Evolutionary conservation across 2,797 vertebrate species (phyloP).

Genomic region (Falco novaeseelandiae): DNA sequence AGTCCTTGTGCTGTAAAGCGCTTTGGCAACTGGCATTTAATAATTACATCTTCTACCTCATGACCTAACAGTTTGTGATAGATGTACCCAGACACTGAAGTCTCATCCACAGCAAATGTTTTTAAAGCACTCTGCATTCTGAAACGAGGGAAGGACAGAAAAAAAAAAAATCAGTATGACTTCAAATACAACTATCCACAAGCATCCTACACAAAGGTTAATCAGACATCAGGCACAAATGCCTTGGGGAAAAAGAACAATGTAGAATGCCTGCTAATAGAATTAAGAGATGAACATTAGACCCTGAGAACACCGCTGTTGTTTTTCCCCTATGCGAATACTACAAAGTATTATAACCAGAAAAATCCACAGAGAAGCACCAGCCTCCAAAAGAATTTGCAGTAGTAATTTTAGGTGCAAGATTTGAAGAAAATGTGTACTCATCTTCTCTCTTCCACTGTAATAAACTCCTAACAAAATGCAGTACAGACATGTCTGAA

Average conservation of each 20-base stretch:
- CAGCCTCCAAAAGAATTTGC: not conserved
- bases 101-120: conserved; percentile 97
- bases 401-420: not conserved
- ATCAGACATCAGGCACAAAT: not conserved
- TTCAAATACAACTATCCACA: not conserved
- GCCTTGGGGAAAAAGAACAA: not conserved
- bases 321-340: rapidly evolving
- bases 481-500: not conserved
- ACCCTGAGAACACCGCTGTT: not conserved
- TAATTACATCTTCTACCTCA: conserved; percentile 96
- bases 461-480: not conserved
- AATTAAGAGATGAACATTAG: not conserved
- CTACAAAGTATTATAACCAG: not conserved
- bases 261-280: rapidly evolving
- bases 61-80: conserved; percentile 98
- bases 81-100: conserved; percentile 97
- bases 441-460: not conserved
- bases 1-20: conserved; percentile 97
- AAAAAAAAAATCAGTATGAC: not conserved
- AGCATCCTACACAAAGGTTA: not conserved
- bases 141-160: not conserved
- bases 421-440: not conserved
- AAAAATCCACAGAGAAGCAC: not conserved
- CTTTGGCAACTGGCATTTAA: conserved; percentile 99
- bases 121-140: conserved; percentile 99